These are phyloP conservation scores for Sebastes vulpes DNA, from an alignment of 2,797 vertebrate genomes.

Conservation along the genomic window DNA sequence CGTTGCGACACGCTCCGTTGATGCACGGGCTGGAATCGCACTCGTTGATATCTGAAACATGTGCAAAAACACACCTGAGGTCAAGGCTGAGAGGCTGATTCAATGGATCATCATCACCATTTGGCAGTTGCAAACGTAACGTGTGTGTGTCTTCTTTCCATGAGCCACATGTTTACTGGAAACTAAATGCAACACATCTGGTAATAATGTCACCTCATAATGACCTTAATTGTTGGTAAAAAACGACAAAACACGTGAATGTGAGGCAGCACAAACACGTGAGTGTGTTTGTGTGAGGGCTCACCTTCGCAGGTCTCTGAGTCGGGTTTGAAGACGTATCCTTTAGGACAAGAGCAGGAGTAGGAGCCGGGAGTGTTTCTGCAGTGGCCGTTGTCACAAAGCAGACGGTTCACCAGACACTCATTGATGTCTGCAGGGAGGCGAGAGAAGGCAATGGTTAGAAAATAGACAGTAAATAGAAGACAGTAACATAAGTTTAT, in stretches of 20 bases:
- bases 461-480: neutral
- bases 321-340: slow-evolving; percentile 87
- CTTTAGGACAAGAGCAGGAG: slow-evolving; percentile 91
- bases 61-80: slow-evolving; percentile 41
- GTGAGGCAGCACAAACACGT: neutral
- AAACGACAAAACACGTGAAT: slow-evolving; percentile 15
- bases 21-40: slow-evolving; percentile 96
- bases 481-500: neutral
- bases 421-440: slow-evolving; percentile 93
- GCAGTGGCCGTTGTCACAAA: slow-evolving; percentile 97
- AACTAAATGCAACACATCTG: slow-evolving; percentile 51
- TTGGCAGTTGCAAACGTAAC: neutral
- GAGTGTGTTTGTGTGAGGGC: neutral
- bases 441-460: neutral
- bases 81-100: slow-evolving; percentile 26
- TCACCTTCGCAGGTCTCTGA: slow-evolving; percentile 90
- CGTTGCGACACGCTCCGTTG: slow-evolving; percentile 95
- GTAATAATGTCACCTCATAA: slow-evolving; percentile 21
- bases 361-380: slow-evolving; percentile 97
- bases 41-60: slow-evolving; percentile 93
- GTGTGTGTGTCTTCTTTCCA: neutral
- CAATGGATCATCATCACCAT: neutral
- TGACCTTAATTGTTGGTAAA: slow-evolving; percentile 4
- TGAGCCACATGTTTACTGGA: slow-evolving; percentile 36
- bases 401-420: slow-evolving; percentile 93